These are phyloP conservation scores for Lomographa bimaculata DNA, from an alignment of 2,888 invertebrate genomes.

Conservation along the genomic window DNA sequence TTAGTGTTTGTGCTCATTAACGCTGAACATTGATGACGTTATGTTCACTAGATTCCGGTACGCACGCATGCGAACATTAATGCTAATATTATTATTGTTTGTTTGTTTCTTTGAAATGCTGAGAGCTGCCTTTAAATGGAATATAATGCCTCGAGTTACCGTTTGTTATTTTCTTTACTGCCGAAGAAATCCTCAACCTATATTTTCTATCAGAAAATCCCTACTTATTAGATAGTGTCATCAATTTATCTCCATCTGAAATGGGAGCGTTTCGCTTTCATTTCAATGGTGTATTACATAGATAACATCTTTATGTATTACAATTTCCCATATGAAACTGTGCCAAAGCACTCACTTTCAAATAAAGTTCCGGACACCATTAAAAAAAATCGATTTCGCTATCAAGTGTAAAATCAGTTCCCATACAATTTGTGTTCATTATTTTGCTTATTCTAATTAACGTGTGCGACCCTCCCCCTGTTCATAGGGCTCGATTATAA, in stretches of 20 bases:
- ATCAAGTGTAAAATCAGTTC: slow-evolving; percentile 59
- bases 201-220: slow-evolving; percentile 1
- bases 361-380: slow-evolving; percentile 10
- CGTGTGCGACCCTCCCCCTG: slow-evolving; percentile 56
- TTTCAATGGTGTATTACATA: background rate
- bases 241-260: background rate
- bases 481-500: slow-evolving; percentile 45
- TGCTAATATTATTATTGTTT: slow-evolving; percentile 28
- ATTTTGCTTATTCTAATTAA: slow-evolving; percentile 75
- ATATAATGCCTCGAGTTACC: slow-evolving; percentile 5
- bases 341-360: slow-evolving; percentile 14
- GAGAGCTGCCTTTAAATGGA: slow-evolving; percentile 5
- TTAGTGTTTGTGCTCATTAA: slow-evolving; percentile 18
- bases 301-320: slow-evolving; percentile 8
- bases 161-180: slow-evolving; percentile 1
- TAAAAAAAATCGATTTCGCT: slow-evolving; percentile 29
- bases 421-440: slow-evolving; percentile 67
- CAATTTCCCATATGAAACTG: slow-evolving; percentile 9
- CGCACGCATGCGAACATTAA: slow-evolving; percentile 24
- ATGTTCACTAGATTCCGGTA: slow-evolving; percentile 8
- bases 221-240: slow-evolving; percentile 6
- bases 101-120: slow-evolving; percentile 19
- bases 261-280: slow-evolving; percentile 5
- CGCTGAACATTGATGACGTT: slow-evolving; percentile 21
- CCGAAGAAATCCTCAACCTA: slow-evolving; percentile 1